Evolutionary conservation across 1,140 invertebrate species (phyloP).

Genomic region (Acromyrmex heyeri): DNA sequence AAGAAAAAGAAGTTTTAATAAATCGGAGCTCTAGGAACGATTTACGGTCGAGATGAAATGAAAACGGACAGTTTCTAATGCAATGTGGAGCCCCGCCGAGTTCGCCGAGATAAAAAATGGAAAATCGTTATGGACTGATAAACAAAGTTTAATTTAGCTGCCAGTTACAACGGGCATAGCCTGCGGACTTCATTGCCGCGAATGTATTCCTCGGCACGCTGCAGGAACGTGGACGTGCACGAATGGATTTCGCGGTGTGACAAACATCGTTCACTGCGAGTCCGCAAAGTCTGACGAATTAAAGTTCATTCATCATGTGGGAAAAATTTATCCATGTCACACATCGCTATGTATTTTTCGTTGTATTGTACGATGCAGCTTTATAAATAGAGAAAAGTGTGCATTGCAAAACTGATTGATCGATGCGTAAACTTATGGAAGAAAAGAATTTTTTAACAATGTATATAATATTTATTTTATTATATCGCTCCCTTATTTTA

Average conservation of each 20-base stretch:
- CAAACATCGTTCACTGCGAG: constrained; percentile 64
- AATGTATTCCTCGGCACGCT: constrained; percentile 63
- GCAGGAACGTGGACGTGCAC: constrained; percentile 42
- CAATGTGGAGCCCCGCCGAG: neutral
- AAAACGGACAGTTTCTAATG: constrained; percentile 24
- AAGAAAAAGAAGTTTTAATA: neutral
- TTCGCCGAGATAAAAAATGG: constrained; percentile 42
- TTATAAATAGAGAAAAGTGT: neutral
- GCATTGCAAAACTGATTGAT: constrained; percentile 4
- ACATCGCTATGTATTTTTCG: constrained; percentile 8
- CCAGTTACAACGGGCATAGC: constrained; percentile 37
- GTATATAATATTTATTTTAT: neutral
- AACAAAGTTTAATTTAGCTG: constrained; percentile 62
- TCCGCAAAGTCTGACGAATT: constrained; percentile 66
- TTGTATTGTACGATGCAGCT: neutral
- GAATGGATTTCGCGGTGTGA: constrained; percentile 54
- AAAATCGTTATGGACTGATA: constrained; percentile 57
- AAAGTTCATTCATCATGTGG: constrained; percentile 66
- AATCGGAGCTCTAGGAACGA: neutral
- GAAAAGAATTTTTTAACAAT: neutral
- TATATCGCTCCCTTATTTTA: neutral
- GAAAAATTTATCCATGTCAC: constrained; percentile 61
- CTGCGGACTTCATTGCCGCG: constrained; percentile 50
- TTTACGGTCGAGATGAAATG: neutral
- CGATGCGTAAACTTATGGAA: neutral